phyloP scores from a whole-genome alignment of 2,888 invertebrate species.

The Calameuta idolon region DNA sequence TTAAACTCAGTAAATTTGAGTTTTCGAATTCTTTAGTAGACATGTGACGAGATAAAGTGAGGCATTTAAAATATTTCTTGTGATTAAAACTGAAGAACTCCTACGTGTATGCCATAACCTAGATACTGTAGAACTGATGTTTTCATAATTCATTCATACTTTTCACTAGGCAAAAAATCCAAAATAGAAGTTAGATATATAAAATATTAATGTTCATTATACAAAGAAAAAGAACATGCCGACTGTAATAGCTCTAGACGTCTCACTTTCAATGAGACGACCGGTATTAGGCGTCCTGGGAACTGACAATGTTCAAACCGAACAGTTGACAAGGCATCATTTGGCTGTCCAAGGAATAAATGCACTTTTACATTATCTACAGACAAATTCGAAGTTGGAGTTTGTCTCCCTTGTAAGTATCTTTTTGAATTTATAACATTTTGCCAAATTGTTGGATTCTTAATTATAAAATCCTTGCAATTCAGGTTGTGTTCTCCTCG shows the following conservation, averaged over 20 bases:
- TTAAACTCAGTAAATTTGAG: neutral
- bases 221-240: constrained; percentile 71
- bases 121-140: neutral
- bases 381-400: constrained; percentile 76
- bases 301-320: constrained; percentile 61
- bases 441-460: neutral
- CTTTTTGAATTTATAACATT: neutral
- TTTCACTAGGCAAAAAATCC: neutral
- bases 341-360: constrained; percentile 77
- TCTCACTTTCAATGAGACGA: constrained; percentile 79
- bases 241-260: constrained; percentile 78
- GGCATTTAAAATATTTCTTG: neutral
- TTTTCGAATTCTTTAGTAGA: neutral
- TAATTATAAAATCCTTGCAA: neutral
- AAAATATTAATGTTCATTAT: neutral
- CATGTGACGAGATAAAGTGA: neutral
- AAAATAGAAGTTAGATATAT: neutral
- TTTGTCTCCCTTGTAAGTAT: constrained; percentile 77
- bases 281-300: constrained; percentile 70
- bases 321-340: constrained; percentile 72
- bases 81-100: neutral
- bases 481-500: constrained; percentile 69
- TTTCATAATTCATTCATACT: neutral
- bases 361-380: constrained; percentile 75
- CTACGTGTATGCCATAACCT: neutral